Evolutionary conservation across 2,797 vertebrate genomes (phyloP), one percentile per base, ranked within the genome.

Genomic region (Hoplostethus mediterraneus): DNA sequence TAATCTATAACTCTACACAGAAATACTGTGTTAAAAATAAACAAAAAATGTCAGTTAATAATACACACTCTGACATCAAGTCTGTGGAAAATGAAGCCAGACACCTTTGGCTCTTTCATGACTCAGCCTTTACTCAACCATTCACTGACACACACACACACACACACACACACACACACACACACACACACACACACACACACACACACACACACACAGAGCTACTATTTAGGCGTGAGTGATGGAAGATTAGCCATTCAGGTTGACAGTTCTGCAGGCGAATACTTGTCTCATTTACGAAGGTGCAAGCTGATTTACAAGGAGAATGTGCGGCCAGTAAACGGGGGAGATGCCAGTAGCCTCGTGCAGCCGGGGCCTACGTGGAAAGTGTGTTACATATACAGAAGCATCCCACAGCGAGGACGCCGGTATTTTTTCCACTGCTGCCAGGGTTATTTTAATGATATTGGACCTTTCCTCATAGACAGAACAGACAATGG

Each of bases 371-470:
- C 13, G 0, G 51, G 67, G 53, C 47, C 6, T 6, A 67, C 74
- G 68, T 64, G 84, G 86, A 93, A 92, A 91, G 81, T 64, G 71
- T 61, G 75, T 81, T 91, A 87, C 87, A 91, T 83, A 87, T 81
- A 86, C 49, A 28, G 79, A 84, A 67, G 79, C 86, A 71, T 89
- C 89, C 87, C 60, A 51, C 6, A 53, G 81, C 25, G 75, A 72
- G 67, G 77, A 64, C 71, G 52, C 21, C 56, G 76, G 70, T 63
- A 87, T 84, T 90, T 89, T 79, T 87, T 89, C 87, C 90, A 77
- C 73, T 63, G 67, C 63, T 79, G 81, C 77, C 83, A 77, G 78
- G 76, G 75, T 77, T 84, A 77, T 90, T 94, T 90, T 87, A 87
- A 92, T 83, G 80, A 77, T 81, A 78, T 75, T 81, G 84, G 77